Base-by-base conservation (phyloP, 2,113 vertebrate genomes). In the Cebidichthys violaceus region DNA sequence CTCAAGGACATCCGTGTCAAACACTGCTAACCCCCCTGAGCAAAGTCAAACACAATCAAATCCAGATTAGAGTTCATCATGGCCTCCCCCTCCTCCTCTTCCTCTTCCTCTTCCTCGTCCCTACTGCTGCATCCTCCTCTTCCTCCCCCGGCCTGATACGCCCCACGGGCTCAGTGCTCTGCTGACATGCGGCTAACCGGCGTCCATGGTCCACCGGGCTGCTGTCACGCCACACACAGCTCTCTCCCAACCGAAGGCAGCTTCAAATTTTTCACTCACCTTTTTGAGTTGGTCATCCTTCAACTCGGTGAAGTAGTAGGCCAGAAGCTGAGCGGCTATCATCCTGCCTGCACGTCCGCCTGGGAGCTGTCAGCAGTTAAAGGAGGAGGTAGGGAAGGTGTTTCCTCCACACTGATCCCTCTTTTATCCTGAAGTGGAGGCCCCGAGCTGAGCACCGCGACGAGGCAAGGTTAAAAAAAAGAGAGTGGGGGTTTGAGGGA, bases 251-350 rank as follows among this genome's bases (percentile, higher is more conserved):
- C 13, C 45, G 4, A 2, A 33, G 39, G 39, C 15, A 17, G 45
- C 13, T 14, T 50, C 9, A 41, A 45, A n/a, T n/a, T n/a, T 15
- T 4, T 27, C 72, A 82, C 96, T 93, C 94, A 96, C 98, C 97
- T 99, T 98, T 92, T 99, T 99, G 93, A 97, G 94, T 86, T 98
- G 97, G 83, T 99, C 98, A 96, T 98, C 97, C 94, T 99, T 99
- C 84, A 98, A 91, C 94, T 99, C 97, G 9, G 98, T 98, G 95
- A 99, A 99, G 96, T 97, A 99, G 94, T 99, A 99, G 87, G 98
- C 98, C 92, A 98, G 94, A 81, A 99, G 97, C 96, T 99, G 98
- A 76, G 98, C 98, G 52, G 98, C 98, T 90, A 99, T 98, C 98
- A 99, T 99, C 93, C 87, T 96, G 90, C 59, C 88, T 71, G 88